A percentile compares a stretch with the other conserved stretches of the same genome.
Conservation (phyloP, 2,888 invertebrate genomes). For the Tetanocera ferruginea region DNA sequence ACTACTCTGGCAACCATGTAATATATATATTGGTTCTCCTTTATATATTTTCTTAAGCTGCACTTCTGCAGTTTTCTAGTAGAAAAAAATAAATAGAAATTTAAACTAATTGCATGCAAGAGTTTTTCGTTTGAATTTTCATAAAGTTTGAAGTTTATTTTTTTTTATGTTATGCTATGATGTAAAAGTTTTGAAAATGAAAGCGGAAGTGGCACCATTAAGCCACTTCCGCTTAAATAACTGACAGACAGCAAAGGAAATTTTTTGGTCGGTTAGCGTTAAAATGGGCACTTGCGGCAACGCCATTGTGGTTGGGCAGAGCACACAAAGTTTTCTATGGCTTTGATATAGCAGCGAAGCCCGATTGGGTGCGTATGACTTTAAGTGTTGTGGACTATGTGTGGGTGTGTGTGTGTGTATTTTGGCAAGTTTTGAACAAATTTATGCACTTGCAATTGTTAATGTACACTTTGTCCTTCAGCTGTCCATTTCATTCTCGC, state of each 20-base stretch:
- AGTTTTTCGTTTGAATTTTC: too few species aligned
- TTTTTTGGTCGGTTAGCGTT: constrained; percentile 15
- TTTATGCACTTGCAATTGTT: constrained; percentile 32
- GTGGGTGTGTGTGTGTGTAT: background rate
- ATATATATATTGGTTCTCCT: too few species aligned
- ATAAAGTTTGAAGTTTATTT: background rate
- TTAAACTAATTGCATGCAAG: background rate
- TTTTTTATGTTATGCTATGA: background rate
- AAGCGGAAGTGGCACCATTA: constrained; percentile 32
- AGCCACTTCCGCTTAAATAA: constrained; percentile 29
- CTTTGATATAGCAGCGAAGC: background rate
- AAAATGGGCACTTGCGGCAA: constrained; percentile 19
- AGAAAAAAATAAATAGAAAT: background rate
- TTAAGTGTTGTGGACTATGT: background rate
- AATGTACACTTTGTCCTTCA: constrained; percentile 8
- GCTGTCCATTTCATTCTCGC: background rate
- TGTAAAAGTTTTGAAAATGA: constrained; percentile 3
- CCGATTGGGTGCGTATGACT: background rate
- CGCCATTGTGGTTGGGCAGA: constrained; percentile 5
- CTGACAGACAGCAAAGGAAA: constrained; percentile 12
- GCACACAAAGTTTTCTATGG: background rate
- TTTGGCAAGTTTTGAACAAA: background rate
- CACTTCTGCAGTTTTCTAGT: background rate
- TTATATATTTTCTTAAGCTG: too few species aligned
- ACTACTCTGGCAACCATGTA: too few species aligned